Conservation (phyloP, 2,888 invertebrate genomes). For the Phortica magna region DNA sequence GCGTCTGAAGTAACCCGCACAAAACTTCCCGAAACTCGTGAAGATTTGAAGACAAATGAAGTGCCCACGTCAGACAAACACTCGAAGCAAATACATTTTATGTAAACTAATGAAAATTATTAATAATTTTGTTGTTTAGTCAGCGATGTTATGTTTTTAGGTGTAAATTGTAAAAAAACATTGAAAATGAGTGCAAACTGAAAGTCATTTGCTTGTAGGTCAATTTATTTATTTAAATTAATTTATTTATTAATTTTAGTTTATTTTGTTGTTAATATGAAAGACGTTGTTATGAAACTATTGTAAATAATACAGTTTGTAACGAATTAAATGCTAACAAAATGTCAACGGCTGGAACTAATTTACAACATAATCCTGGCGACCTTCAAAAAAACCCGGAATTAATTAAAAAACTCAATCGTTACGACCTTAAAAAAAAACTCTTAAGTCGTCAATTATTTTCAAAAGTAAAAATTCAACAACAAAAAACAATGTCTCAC, state of each 20-base stretch:
- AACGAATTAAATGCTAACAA: neutral
- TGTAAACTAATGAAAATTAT: constrained; percentile 14
- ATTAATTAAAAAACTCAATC: no score
- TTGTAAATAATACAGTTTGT: constrained; percentile 61
- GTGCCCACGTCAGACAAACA: neutral
- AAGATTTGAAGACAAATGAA: constrained; percentile 32
- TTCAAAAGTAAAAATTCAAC: no score
- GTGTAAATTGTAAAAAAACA: constrained; percentile 49
- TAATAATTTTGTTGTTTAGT: constrained; percentile 14
- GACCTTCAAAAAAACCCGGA: no score
- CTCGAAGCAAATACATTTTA: constrained; percentile 29
- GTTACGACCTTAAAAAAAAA: no score
- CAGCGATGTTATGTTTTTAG: constrained; percentile 35
- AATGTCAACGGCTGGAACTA: no score
- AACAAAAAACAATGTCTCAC: no score
- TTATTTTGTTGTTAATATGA: constrained; percentile 61
- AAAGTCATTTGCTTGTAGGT: constrained; percentile 71
- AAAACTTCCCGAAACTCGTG: constrained; percentile 52
- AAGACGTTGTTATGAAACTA: constrained; percentile 48
- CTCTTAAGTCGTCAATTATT: no score
- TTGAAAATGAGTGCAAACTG: constrained; percentile 69
- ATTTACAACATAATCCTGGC: no score
- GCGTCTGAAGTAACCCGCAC: constrained; percentile 55
- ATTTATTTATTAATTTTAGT: constrained; percentile 54
- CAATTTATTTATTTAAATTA: constrained; percentile 37